phyloP scores from a whole-genome alignment of 2,797 vertebrate genomes.

The Sebastes glaucus region DNA sequence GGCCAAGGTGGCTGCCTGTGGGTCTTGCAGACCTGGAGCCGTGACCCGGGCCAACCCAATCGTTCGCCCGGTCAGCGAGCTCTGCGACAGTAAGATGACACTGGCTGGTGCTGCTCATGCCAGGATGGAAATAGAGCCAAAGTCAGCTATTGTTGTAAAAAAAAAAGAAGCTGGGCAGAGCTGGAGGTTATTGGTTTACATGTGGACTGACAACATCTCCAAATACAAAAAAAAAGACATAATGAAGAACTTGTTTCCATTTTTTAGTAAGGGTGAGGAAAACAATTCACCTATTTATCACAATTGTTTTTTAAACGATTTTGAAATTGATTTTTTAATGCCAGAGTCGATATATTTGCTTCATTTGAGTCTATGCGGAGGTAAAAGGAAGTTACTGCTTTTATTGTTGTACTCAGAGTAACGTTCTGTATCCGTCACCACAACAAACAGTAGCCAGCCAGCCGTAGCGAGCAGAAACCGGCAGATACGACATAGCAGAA shows the following conservation, averaged over 20 bases:
- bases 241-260: conserved; percentile 16
- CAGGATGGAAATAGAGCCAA: conserved; percentile 42
- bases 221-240: conserved; percentile 7
- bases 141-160: conserved; percentile 33
- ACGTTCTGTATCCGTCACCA: too few species aligned
- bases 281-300: rapidly evolving
- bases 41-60: conserved; percentile 35
- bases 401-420: too few species aligned
- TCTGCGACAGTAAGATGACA: conserved; percentile 55
- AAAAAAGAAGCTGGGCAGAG: conserved; percentile 1
- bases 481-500: too few species aligned
- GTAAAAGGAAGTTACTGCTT: too few species aligned
- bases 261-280: neutral
- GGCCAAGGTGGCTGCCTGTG: conserved; percentile 79
- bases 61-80: conserved; percentile 23
- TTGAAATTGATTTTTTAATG: too few species aligned
- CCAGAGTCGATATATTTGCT: too few species aligned
- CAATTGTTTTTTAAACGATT: too few species aligned
- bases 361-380: too few species aligned
- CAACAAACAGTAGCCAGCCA: too few species aligned
- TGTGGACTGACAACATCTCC: conserved; percentile 8
- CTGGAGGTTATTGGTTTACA: conserved; percentile 25
- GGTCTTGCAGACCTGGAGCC: conserved; percentile 56
- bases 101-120: conserved; percentile 31
- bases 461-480: too few species aligned